A percentile compares a stretch with the other conserved stretches of the same genome.
Evolutionary conservation across 1,140 invertebrate genomes (phyloP).

Genomic region (Adelges cooleyi): DNA sequence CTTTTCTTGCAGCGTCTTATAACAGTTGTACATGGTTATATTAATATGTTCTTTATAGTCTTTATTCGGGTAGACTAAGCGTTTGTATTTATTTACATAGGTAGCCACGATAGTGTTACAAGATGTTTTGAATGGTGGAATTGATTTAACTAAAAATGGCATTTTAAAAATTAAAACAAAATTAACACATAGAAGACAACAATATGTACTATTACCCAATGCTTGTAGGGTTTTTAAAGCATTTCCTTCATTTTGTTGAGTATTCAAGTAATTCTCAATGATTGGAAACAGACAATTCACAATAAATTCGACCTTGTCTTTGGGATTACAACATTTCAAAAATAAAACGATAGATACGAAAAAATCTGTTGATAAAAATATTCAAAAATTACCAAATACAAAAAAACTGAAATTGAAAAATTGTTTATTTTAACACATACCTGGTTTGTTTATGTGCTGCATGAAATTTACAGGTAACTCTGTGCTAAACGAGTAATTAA

Average conservation of each 20-base stretch:
- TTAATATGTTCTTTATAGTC: conserved; percentile 13
- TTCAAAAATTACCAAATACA: too few relatives aligned
- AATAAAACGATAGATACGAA: not conserved
- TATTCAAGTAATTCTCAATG: conserved; percentile 12
- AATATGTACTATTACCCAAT: not conserved
- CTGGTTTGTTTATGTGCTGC: conserved; percentile 8
- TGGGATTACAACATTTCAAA: conserved; percentile 16
- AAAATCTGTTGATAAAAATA: conserved; percentile 6
- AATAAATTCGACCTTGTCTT: conserved; percentile 2
- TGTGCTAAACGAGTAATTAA: not conserved
- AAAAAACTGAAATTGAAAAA: too few relatives aligned
- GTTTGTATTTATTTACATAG: conserved; percentile 2
- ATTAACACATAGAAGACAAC: not conserved
- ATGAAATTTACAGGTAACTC: not conserved
- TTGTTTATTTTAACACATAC: not conserved
- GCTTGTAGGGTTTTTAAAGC: not conserved
- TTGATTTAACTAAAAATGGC: not conserved
- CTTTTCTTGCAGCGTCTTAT: not conserved
- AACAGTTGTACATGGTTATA: not conserved
- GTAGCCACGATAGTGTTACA: conserved; percentile 1
- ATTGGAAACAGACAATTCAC: not conserved
- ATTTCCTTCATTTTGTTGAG: not conserved
- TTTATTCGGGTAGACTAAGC: not conserved
- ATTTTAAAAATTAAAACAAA: not conserved
- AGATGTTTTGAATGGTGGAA: not conserved